phyloP scores from a whole-genome alignment of 2,113 vertebrate species.

The Propithecus coquereli region DNA sequence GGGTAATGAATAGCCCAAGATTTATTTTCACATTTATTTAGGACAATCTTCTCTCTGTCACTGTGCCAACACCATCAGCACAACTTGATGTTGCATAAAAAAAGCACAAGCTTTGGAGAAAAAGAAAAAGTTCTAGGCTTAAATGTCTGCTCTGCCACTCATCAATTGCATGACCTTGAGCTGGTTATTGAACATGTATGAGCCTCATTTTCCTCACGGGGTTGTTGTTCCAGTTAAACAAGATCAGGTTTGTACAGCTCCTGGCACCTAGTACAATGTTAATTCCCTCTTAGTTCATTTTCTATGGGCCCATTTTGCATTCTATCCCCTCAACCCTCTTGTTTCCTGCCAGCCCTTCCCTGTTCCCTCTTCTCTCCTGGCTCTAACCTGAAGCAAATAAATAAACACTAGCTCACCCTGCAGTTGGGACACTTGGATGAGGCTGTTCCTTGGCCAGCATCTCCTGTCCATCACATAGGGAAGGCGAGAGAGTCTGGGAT shows the following conservation, averaged over 20 bases:
- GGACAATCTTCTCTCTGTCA: slow-evolving; percentile 56
- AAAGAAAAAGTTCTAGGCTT: not conserved
- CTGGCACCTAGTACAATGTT: not conserved
- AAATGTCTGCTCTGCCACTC: not conserved
- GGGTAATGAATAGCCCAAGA: slow-evolving; percentile 56
- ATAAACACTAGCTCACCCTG: not conserved
- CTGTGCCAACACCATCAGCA: slow-evolving; percentile 49
- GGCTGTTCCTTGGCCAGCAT: not conserved
- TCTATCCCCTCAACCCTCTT: not conserved
- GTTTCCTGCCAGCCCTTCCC: not conserved
- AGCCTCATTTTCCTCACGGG: not conserved
- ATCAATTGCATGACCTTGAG: not conserved
- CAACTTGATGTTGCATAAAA: slow-evolving; percentile 28
- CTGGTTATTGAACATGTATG: not conserved
- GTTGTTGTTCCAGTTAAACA: not conserved
- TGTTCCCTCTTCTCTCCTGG: not conserved
- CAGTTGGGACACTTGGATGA: not conserved
- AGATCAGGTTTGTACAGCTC: not conserved
- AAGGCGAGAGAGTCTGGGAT: not conserved
- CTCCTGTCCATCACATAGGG: not conserved
- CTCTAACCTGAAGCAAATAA: not conserved
- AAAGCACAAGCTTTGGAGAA: slow-evolving; percentile 24
- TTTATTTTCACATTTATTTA: slow-evolving; percentile 68
- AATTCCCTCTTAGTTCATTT: not conserved
- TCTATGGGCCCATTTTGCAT: not conserved